Percentiles rank a stretch among this genome's conserved stretches.
Conservation (phyloP, 2,888 invertebrate genomes). For the Sesia bembeciformis region DNA sequence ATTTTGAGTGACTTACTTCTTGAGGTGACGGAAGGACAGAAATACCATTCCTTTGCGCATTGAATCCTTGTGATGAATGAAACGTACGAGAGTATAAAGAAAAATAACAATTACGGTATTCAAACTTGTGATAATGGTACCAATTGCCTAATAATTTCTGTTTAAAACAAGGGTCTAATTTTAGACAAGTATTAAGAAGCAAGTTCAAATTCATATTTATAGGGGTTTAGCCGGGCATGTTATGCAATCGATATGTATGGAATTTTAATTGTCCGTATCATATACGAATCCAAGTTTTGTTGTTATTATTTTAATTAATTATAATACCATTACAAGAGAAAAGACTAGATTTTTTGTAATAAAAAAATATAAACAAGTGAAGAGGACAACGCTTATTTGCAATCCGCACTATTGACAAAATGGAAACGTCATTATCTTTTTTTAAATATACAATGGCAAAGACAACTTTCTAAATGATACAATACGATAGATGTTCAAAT, state of each 20-base stretch:
- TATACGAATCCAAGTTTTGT: too few species aligned
- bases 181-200: conserved; percentile 36
- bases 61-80: conserved; percentile 19
- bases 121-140: conserved; percentile 18
- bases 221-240: conserved; percentile 25
- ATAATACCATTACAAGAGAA: too few species aligned
- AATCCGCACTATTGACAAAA: too few species aligned
- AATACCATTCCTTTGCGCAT: conserved; percentile 39
- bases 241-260: conserved; percentile 32
- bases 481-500: too few species aligned
- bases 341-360: too few species aligned
- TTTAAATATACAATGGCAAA: too few species aligned
- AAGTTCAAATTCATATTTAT: conserved; percentile 50
- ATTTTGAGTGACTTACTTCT: conserved; percentile 33
- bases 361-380: too few species aligned
- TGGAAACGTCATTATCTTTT: too few species aligned
- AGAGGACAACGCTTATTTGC: too few species aligned
- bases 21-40: conserved; percentile 50
- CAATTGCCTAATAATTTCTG: conserved; percentile 28
- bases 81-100: conserved; percentile 18
- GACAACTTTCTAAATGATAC: too few species aligned
- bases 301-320: too few species aligned
- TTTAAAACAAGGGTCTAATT: conserved; percentile 32
- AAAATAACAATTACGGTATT: conserved; percentile 9
- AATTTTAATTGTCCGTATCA: too few species aligned